Evolutionary conservation across 2,113 vertebrate genomes (phyloP), one percentile per base, ranked within the genome.

Genomic region (Entelurus aequoreus): DNA sequence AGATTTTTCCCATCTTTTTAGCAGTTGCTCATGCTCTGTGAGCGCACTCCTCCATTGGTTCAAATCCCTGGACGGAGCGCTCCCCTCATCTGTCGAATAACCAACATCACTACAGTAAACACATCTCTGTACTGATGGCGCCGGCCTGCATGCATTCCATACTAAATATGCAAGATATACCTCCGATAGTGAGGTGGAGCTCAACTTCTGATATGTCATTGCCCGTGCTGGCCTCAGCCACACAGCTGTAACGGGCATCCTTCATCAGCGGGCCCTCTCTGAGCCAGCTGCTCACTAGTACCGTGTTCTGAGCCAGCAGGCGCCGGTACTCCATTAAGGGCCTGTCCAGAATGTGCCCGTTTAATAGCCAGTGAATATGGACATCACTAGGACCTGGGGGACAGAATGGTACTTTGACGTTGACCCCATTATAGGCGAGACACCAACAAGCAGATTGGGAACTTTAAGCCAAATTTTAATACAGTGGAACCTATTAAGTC

Each of bases 271-370:
- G 73, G 1, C 93, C 92, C 58, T 82, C 84, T 75, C 72, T 88
- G 61, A 98, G 79, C 96, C 94, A 97, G 82, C 94, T 98, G 86
- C 94, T 90, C 68, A 90, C 83, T 0, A 95, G 89, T 7, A 88
- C 68, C 68, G 78, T 83, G 53, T 84, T 90, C n/a, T 86, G 84
- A 4, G 80, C 75, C 68, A 96, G 71, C 0, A 0, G 11, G 0
- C 78, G 86, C 52, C 87, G 90, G 69, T 93, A 85, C 69, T 91
- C 88, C 1, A 52, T 88, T 54, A 90, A 58, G 9, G 87, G 89
- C 0, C 59, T 75, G 59, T 92, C 84, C 76, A 94, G 85, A 19
- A 50, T 81, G 12, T 76, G 90, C 11, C 92, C 88, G 0, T 96
- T 94, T 76, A 92, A 90, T 65, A 90, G 87, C 97, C 97, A 99